These are phyloP conservation scores for Zophobas atratus DNA, from an alignment of 1,140 invertebrate genomes.

Conservation along the genomic window DNA sequence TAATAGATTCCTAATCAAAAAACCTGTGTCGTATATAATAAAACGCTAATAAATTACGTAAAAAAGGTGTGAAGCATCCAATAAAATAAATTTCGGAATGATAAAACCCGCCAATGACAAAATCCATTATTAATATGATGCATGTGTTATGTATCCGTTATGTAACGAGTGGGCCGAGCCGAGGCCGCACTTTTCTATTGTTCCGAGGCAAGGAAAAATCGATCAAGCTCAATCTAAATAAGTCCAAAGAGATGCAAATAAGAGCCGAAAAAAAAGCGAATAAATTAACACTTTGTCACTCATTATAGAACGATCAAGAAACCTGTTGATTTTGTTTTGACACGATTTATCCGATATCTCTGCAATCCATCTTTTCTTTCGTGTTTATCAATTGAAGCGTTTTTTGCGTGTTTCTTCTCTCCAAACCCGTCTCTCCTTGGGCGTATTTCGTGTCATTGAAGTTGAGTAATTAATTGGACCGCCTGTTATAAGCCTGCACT, in stretches of 20 bases:
- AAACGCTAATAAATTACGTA: slow-evolving; percentile 1
- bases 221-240: slow-evolving; percentile 1
- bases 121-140: neutral
- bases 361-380: slow-evolving; percentile 21
- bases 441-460: slow-evolving; percentile 34
- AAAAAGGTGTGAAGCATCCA: slow-evolving; percentile 7
- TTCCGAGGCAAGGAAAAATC: slow-evolving; percentile 13
- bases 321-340: slow-evolving; percentile 38
- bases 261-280: neutral
- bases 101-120: neutral
- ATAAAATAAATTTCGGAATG: slow-evolving; percentile 17
- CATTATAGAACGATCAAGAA: slow-evolving; percentile 13
- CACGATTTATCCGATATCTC: slow-evolving; percentile 6
- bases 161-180: slow-evolving; percentile 19
- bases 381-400: neutral
- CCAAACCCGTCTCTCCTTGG: neutral
- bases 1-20: neutral
- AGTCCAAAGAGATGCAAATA: neutral
- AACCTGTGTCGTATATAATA: neutral
- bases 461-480: slow-evolving; percentile 25
- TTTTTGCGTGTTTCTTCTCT: neutral
- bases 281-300: slow-evolving; percentile 38
- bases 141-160: neutral
- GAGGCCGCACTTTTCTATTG: slow-evolving; percentile 26
- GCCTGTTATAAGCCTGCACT: neutral